phyloP scores from a whole-genome alignment of 2,888 invertebrate genomes.

The Epinotia demarniana region DNA sequence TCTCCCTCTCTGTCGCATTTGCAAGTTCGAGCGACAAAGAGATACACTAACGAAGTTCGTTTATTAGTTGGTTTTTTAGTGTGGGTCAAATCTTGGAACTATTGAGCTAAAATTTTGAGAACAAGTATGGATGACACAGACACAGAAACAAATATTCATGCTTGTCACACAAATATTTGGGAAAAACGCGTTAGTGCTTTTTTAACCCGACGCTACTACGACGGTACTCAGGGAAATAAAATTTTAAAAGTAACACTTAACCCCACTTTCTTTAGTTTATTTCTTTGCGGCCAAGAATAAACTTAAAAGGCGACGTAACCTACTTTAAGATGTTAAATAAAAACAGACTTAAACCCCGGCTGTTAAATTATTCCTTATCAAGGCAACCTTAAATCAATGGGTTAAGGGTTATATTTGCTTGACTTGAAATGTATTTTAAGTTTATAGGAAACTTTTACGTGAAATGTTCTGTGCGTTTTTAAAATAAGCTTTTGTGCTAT shows the following conservation, averaged over 20 bases:
- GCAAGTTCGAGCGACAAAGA: too few species aligned
- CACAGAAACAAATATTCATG: too few species aligned
- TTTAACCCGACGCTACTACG: too few species aligned
- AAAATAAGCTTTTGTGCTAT: not conserved
- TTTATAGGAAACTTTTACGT: slow-evolving; percentile 1
- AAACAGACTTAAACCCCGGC: slow-evolving; percentile 5
- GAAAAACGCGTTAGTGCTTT: too few species aligned
- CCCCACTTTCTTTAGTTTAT: not conserved
- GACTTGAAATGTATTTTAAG: not conserved
- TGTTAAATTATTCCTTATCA: not conserved
- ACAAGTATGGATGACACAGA: too few species aligned
- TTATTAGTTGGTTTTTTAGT: too few species aligned
- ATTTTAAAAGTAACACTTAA: not conserved
- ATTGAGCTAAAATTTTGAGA: too few species aligned
- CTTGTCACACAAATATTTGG: too few species aligned
- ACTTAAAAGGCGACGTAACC: slow-evolving; percentile 1
- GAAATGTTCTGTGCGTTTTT: not conserved
- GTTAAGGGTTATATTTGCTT: not conserved
- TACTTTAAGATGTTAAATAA: not conserved
- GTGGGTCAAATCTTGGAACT: too few species aligned
- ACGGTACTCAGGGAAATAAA: too few species aligned
- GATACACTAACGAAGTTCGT: too few species aligned
- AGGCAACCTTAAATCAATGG: not conserved
- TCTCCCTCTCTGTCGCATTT: too few species aligned
- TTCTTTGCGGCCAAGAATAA: not conserved